Evolutionary conservation across 2,797 vertebrate species (phyloP).

Genomic region (Poecilia gillii): DNA sequence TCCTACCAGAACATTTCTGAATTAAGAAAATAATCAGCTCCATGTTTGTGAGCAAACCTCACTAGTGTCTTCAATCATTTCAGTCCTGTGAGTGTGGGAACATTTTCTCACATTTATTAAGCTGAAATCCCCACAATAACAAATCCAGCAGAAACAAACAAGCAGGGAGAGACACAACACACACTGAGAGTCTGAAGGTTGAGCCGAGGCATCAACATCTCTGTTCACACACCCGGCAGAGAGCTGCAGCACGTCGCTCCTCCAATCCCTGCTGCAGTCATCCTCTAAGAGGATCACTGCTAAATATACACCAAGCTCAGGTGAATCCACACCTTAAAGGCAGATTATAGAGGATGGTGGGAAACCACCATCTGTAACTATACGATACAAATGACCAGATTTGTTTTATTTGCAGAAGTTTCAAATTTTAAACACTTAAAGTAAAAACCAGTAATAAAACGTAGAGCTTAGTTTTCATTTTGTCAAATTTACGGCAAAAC

Average conservation of each 20-base stretch:
- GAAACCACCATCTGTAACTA: neutral
- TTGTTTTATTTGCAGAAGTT: neutral
- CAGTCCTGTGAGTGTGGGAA: neutral
- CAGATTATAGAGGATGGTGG: conserved; percentile 61
- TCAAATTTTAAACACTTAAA: neutral
- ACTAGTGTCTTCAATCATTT: neutral
- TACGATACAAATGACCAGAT: neutral
- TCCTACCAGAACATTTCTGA: neutral
- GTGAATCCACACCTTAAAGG: conserved; percentile 50
- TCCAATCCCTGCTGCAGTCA: conserved; percentile 56
- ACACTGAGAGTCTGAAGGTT: conserved; percentile 3
- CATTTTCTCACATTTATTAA: conserved; percentile 9
- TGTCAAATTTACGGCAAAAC: too few species aligned
- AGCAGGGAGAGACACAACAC: conserved; percentile 17
- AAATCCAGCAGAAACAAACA: conserved; percentile 24
- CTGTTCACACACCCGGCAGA: conserved; percentile 15
- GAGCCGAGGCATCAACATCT: neutral
- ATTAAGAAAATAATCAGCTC: neutral
- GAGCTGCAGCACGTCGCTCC: conserved; percentile 10
- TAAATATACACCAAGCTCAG: conserved; percentile 61
- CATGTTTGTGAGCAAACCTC: neutral
- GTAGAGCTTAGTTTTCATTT: neutral
- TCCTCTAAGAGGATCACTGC: conserved; percentile 72
- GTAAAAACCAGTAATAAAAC: neutral
- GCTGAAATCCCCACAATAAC: neutral